Conservation (phyloP, 2,113 vertebrate genomes). For the Colistium nudipinnis region DNA sequence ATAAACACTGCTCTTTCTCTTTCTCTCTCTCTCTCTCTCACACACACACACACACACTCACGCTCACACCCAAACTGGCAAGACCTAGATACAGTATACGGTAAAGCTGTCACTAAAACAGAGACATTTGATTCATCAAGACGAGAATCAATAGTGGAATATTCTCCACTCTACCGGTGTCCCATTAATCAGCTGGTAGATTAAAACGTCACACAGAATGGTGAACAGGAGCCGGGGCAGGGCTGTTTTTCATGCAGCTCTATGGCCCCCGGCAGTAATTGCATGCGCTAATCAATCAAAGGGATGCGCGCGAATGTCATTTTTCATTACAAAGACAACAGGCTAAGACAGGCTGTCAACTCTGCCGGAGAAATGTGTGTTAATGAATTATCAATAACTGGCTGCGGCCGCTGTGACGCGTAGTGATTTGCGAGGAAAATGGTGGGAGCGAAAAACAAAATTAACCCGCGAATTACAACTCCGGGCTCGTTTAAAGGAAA, state of each 20-base stretch:
- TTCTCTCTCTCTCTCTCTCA: conserved; percentile 23
- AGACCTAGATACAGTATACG: conserved; percentile 47
- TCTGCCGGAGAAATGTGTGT: conserved; percentile 62
- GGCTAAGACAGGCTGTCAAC: conserved; percentile 62
- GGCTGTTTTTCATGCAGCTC: conserved; percentile 69
- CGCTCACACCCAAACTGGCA: conserved; percentile 13
- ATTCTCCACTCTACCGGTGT: conserved; percentile 63
- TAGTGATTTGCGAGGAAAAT: conserved; percentile 16
- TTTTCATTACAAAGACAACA: conserved; percentile 79
- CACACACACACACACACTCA: conserved; percentile 14
- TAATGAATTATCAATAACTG: conserved; percentile 75
- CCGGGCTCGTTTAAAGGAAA: not conserved
- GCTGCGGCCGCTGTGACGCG: conserved; percentile 7
- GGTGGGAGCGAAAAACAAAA: conserved; percentile 16
- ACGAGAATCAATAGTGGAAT: conserved; percentile 72
- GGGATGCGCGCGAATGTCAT: conserved; percentile 57
- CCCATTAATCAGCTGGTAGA: conserved; percentile 77
- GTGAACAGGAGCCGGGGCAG: conserved; percentile 25
- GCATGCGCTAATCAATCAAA: conserved; percentile 78
- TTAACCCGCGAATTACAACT: not conserved
- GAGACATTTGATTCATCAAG: conserved; percentile 72
- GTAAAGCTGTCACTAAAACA: conserved; percentile 68
- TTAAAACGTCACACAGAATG: conserved; percentile 73
- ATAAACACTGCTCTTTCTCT: not conserved
- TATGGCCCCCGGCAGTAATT: conserved; percentile 73